phyloP scores from a whole-genome alignment of 2,888 invertebrate genomes.

The Pseudanteris insignis region DNA sequence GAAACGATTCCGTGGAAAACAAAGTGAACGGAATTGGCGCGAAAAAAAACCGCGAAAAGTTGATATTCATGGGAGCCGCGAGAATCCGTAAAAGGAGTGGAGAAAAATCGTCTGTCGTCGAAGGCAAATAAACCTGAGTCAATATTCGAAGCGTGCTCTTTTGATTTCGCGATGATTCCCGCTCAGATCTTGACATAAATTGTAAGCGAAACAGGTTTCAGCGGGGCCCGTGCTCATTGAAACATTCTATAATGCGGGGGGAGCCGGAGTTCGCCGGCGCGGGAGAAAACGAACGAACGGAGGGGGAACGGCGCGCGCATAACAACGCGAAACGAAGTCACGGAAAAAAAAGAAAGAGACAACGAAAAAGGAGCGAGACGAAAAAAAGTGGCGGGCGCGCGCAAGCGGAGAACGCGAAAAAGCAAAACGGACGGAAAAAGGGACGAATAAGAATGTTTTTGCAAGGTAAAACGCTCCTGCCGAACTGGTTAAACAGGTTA shows the following conservation, averaged over 20 bases:
- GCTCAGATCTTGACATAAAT: constrained; percentile 44
- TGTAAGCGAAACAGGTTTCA: constrained; percentile 44
- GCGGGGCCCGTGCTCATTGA: constrained; percentile 43
- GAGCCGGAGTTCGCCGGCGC: no score
- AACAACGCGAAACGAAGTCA: no score
- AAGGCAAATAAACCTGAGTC: constrained; percentile 43
- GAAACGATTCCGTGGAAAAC: constrained; percentile 7
- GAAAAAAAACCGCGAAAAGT: constrained; percentile 37
- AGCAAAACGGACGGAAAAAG: constrained; percentile 45
- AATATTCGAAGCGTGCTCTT: constrained; percentile 40
- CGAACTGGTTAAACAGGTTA: constrained; percentile 64
- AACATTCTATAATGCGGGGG: constrained; percentile 40
- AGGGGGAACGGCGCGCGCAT: no score
- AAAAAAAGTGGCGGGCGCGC: constrained; percentile 23
- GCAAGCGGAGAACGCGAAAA: constrained; percentile 39
- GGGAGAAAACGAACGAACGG: no score
- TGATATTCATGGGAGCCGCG: constrained; percentile 31
- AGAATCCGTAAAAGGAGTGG: constrained; percentile 26
- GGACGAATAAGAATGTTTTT: constrained; percentile 48
- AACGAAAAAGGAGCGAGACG: constrained; percentile 30
- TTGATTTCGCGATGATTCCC: constrained; percentile 44
- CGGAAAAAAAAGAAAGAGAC: no score
- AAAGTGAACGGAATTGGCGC: constrained; percentile 20
- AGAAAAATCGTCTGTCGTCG: constrained; percentile 39
- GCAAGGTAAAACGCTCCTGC: constrained; percentile 52